phyloP scores from a whole-genome alignment of 2,113 vertebrate genomes.

The Triplophysa tibetana region DNA sequence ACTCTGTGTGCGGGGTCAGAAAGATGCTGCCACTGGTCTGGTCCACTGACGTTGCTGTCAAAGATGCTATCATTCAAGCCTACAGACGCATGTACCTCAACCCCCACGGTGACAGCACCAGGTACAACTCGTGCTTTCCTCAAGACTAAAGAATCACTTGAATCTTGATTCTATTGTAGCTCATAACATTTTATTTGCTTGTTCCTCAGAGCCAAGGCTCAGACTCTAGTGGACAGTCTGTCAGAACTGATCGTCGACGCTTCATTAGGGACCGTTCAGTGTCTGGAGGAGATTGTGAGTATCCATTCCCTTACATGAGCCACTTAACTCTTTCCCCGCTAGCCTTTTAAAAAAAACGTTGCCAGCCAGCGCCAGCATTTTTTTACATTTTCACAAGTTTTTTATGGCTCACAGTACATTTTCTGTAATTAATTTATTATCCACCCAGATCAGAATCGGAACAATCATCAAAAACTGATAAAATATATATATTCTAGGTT shows the following conservation, averaged over 20 bases:
- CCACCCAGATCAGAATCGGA: too few relatives aligned
- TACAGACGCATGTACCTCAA: conserved; percentile 87
- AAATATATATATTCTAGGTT: too few relatives aligned
- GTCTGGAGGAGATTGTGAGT: conserved; percentile 96
- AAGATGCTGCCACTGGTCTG: conserved; percentile 93
- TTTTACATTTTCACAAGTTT: too few relatives aligned
- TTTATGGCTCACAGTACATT: too few relatives aligned
- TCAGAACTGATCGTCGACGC: conserved; percentile 87
- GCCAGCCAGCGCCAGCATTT: too few relatives aligned
- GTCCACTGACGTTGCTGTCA: conserved; percentile 88
- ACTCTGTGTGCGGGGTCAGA: conserved; percentile 85
- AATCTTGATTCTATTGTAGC: not conserved
- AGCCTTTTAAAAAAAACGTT: too few relatives aligned
- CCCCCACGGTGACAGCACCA: conserved; percentile 78
- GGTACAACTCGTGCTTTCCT: conserved; percentile 65
- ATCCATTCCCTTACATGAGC: too few relatives aligned
- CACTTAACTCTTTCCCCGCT: not conserved
- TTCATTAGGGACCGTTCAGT: conserved; percentile 84
- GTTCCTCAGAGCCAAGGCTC: conserved; percentile 79
- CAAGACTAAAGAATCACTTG: not conserved
- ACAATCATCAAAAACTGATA: too few relatives aligned
- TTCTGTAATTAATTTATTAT: too few relatives aligned
- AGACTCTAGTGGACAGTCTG: conserved; percentile 83
- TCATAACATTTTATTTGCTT: not conserved
- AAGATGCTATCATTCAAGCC: conserved; percentile 90